Base-by-base conservation (phyloP, 2,797 vertebrate species). In the Sebastes kiyomatsui region DNA sequence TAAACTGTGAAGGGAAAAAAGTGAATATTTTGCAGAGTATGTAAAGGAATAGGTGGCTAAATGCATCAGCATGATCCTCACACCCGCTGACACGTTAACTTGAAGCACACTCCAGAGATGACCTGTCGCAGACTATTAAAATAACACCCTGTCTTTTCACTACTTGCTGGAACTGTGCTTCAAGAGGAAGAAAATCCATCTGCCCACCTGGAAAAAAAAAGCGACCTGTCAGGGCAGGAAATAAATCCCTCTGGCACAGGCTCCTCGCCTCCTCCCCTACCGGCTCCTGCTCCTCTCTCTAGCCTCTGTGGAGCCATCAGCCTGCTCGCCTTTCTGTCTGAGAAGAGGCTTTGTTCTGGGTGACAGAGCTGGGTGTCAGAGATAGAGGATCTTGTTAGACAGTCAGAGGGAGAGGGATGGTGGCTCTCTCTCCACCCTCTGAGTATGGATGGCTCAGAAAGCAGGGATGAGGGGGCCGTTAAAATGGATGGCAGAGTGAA, bases 311-410 rank as follows among this genome's bases (percentile, higher is more conserved):
- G 88, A 89, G 88, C 88, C 64, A 79, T 87, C 89, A 79, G 89
- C 80, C 87, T 81, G 90, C 88, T 71, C 64, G 80, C 80, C 82
- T 90, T 55, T 86, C 90, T 92, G 90, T 88, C 91, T 87, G 87
- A 90, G 87, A 71, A 61, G 64, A 89, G 85, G 87, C 90, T 95
- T 94, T 93, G 91, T 94, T 93, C 90, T 89, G 90, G 88, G 77
- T 91, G 93, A 93, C 91, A 92, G 90, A 91, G 91, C 91, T 82
- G 78, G 75, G 79, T 92, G 91, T 92, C 90, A 90, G 89, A 91
- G 90, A 92, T 92, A 87, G 87, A 88, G 87, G 65, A 93, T 90
- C 90, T 92, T 67, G 77, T 94, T 93, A 94, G 86, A 85, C 83
- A 88, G 86, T 87, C 83, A 76, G 73, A 79, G 85, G 54, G 81